Conservation (phyloP, 2,797 vertebrate genomes). For the Mionectes olivaceus region DNA sequence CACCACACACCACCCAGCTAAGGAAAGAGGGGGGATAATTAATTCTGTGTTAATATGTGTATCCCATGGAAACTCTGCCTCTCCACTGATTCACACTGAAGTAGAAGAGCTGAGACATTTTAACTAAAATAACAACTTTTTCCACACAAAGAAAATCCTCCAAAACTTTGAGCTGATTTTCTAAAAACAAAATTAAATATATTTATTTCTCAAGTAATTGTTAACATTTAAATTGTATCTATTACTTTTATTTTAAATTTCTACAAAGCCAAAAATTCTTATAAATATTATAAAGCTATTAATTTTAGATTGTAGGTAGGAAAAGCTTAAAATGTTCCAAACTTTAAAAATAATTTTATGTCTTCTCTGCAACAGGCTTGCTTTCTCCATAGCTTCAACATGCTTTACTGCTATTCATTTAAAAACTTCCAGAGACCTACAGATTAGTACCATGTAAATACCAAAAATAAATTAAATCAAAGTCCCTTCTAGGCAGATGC, state of each 20-base stretch:
- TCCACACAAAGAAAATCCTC: fast-evolving
- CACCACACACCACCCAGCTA: neutral
- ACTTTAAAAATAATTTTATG: neutral
- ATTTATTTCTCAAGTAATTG: neutral
- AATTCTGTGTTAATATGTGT: fast-evolving
- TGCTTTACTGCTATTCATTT: neutral
- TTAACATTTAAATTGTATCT: neutral
- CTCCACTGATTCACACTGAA: neutral
- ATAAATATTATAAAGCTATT: neutral
- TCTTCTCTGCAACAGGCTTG: neutral
- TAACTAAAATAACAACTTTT: neutral
- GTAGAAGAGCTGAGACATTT: neutral
- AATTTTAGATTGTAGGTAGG: neutral
- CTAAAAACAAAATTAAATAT: neutral
- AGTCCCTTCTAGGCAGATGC: neutral
- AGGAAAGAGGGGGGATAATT: fast-evolving
- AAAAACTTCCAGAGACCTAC: neutral
- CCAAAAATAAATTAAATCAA: neutral
- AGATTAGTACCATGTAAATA: neutral
- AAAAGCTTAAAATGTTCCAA: neutral
- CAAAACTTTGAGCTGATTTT: neutral
- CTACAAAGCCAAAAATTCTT: neutral
- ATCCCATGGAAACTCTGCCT: neutral
- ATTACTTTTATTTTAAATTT: neutral
- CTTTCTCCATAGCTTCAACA: neutral